Evolutionary conservation across 2,113 vertebrate species (phyloP), one percentile per base, ranked within the genome.

Genomic region (Elanoides forficatus): DNA sequence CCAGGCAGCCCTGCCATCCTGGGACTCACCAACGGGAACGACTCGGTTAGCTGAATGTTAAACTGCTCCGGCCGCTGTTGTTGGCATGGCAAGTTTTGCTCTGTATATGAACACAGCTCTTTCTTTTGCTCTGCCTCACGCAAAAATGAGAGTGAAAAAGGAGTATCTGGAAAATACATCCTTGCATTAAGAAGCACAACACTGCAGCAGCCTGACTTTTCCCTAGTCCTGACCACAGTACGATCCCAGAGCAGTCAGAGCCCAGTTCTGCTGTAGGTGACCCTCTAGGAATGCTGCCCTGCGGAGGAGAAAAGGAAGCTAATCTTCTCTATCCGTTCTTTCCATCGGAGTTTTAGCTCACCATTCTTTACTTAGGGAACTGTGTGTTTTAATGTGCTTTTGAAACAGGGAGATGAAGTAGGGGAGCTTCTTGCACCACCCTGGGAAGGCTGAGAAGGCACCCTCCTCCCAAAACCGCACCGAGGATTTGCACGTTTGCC

Each of bases 221-320:
- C 70, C 18, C 25, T 73, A 25, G 36, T 70, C n/a, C 52, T 2
- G 2, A 6, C 7, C 6, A 4, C 2, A 4, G 59, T 22, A 3
- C 11, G 19, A 38, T 29, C 34, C 52, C 0, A 6, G 30, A 65
- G 62, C 12, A 36, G 25, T 29, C 25, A 47, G 7, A 26, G 47
- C 53, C 14, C 43, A 14, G 50, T 15, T 81, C 40, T 2, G 4
- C 10, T 34, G 45, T 1, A 36, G 32, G 4, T n/a, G 22, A 60
- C 15, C 13, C 32, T 29, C 9, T 52, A 30, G 40, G 34, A 86
- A 68, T 3, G 2, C 25, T 43, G 52, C 32, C 21, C 26, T 25
- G 15, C 11, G 16, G 43, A 43, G 11, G 30, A 58, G 7, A 60
- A 45, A 63, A 21, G n/a, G 17, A 29, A 78, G 8, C 12, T 27